phyloP scores from a whole-genome alignment of 2,113 vertebrate genomes.

The Himantopus leucocephalus region DNA sequence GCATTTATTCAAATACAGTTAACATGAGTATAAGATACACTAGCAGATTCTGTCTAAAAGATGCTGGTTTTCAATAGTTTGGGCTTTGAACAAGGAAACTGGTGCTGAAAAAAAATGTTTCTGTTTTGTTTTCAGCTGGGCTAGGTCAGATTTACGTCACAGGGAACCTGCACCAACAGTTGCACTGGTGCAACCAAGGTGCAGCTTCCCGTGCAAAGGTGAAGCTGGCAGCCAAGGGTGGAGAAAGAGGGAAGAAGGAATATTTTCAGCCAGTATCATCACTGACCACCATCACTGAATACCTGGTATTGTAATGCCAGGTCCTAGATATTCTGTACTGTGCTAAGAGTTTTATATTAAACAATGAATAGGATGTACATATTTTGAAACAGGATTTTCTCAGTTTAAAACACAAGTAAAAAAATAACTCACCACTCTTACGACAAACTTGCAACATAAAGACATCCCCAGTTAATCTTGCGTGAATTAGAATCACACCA shows the following conservation, averaged over 20 bases:
- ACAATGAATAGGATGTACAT: not conserved
- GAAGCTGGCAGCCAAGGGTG: not conserved
- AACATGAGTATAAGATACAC: not conserved
- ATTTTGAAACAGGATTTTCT: not conserved
- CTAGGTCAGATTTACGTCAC: not conserved
- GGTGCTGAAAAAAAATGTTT: not conserved
- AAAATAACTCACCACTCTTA: not conserved
- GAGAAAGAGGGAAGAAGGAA: not conserved
- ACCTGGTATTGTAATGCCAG: not conserved
- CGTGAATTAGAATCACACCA: accelerated
- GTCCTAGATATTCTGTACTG: not conserved
- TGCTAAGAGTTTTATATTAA: not conserved
- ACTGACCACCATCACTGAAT: not conserved
- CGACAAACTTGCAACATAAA: not conserved
- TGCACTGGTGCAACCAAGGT: not conserved
- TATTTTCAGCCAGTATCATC: not conserved
- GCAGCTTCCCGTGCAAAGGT: not conserved
- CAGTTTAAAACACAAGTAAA: not conserved
- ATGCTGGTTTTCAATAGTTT: not conserved
- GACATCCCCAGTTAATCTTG: not conserved
- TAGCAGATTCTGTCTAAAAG: not conserved
- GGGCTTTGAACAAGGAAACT: not conserved
- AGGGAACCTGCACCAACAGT: not conserved
- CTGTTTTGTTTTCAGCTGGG: not conserved
- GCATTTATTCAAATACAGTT: not conserved